Evolutionary conservation across 2,888 invertebrate genomes (phyloP), one percentile per base, ranked within the genome.

Genomic region (Pollenia angustigena): DNA sequence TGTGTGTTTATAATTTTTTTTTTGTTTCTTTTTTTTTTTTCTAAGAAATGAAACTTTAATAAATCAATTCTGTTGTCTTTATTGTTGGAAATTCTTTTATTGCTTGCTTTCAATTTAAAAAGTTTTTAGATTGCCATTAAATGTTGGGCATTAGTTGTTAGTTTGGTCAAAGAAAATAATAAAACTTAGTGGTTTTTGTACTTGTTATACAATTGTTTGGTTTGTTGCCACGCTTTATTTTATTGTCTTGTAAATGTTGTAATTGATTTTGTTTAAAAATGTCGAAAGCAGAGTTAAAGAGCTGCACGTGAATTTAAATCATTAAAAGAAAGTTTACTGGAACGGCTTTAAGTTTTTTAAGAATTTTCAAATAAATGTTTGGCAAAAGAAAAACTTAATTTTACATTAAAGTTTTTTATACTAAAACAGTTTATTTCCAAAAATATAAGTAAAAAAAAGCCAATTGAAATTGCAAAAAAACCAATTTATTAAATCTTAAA

Each of bases 31-130:
- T 18, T 18, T 18, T 18, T 18, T 14, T 50, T 8, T 16, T 54
- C 44, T 42, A 46, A 16, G 46, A 44, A 64, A 32, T 32, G 18
- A 10, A 64, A 18, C 9, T 40, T 10, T 54, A 16, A 54, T 71
- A 71, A 71, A 71, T 71, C 71, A 71, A 56, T 56, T 71, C 16
- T 42, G 7, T 14, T 56, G 71, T 56, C 23, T 71, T 71, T 44
- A 16, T 62, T 42, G 42, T 42, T 42, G 42, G 4, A 2, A 32
- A 7, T 14, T 68, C 32, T 50, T 32, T 9, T 8, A 68, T 68
- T 23, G 16, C 11, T 44, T 12, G 12, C 14, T 50, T 50, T 68
- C 16, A 23, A 66, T 66, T 62, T 32, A 32, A 32, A 32, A 32
- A 32, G 32, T 32, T 32, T 32, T 32, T 6, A 32, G 4, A 32